Conservation (phyloP, 92 coral and sea anemone species). For the Phenganax subtilis region DNA sequence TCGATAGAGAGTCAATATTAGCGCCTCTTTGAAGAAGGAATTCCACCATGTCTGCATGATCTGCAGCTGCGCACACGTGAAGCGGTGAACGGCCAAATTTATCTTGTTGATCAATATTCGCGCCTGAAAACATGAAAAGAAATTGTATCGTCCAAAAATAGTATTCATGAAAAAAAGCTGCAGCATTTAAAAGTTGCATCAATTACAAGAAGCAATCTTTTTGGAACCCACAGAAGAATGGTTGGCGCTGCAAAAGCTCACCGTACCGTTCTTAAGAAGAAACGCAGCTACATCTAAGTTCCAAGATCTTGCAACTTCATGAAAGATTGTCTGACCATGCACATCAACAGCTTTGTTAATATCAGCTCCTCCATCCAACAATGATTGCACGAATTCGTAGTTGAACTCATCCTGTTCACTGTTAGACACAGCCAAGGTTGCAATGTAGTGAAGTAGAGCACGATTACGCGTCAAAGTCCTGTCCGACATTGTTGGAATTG, state of each 20-base stretch:
- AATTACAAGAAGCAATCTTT: not conserved
- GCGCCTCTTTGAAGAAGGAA: conserved; percentile 78
- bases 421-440: conserved; percentile 67
- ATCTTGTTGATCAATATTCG: conserved; percentile 72
- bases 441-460: conserved; percentile 78
- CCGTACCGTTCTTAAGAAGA: conserved; percentile 74
- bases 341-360: conserved; percentile 66
- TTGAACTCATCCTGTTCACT: conserved; percentile 73
- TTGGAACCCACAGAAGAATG: not conserved
- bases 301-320: conserved; percentile 94
- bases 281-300: conserved; percentile 73
- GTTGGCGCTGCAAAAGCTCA: not conserved
- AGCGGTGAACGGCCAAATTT: conserved; percentile 84
- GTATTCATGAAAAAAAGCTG: not conserved
- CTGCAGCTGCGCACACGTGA: conserved; percentile 90
- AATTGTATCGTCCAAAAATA: not conserved
- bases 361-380: conserved; percentile 72
- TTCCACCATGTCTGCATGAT: conserved; percentile 88
- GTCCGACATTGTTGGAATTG: not conserved
- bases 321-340: conserved; percentile 84
- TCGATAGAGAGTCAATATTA: conserved; percentile 72
- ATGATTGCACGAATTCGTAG: conserved; percentile 76
- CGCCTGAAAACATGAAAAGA: conserved; percentile 54
- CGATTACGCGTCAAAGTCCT: conserved; percentile 48
- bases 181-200: not conserved